Evolutionary conservation across 1,140 invertebrate species (phyloP).

Genomic region (Zaprionus gabonicus): DNA sequence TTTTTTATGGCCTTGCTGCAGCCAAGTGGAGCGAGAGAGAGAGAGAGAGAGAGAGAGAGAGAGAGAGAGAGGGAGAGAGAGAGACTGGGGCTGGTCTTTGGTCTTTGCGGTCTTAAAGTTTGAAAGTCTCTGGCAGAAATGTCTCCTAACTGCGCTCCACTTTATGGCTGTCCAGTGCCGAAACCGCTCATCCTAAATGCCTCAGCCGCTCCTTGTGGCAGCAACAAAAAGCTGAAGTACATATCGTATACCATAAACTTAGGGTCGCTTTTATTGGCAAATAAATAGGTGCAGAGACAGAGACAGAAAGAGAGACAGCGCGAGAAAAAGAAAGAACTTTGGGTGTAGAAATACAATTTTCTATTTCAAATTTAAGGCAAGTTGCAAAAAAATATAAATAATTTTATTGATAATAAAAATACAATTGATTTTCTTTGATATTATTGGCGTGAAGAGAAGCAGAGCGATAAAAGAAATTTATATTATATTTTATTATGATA

Average conservation of each 20-base stretch:
- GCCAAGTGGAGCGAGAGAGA: background rate
- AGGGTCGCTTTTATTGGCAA: conserved; percentile 1
- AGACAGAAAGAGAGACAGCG: too few species aligned
- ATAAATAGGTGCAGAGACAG: background rate
- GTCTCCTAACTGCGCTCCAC: conserved; percentile 15
- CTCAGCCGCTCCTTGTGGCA: background rate
- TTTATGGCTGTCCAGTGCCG: conserved; percentile 20
- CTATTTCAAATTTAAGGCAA: too few species aligned
- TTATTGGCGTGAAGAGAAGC: too few species aligned
- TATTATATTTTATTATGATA: too few species aligned
- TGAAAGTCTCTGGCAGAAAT: conserved; percentile 22
- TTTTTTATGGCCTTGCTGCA: conserved; percentile 27
- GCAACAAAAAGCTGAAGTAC: background rate
- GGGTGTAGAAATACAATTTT: background rate
- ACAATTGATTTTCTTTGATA: too few species aligned
- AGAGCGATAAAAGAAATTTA: too few species aligned
- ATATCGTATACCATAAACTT: background rate
- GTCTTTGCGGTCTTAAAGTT: conserved; percentile 18
- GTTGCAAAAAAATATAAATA: too few species aligned
- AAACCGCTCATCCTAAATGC: conserved; percentile 12
- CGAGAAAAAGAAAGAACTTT: background rate
- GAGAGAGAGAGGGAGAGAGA: background rate
- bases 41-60: background rate
- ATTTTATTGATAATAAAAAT: too few species aligned
- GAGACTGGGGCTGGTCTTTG: too few species aligned